These are phyloP conservation scores for Atrichornis clamosus DNA, from an alignment of 2,113 vertebrate genomes.

Conservation along the genomic window DNA sequence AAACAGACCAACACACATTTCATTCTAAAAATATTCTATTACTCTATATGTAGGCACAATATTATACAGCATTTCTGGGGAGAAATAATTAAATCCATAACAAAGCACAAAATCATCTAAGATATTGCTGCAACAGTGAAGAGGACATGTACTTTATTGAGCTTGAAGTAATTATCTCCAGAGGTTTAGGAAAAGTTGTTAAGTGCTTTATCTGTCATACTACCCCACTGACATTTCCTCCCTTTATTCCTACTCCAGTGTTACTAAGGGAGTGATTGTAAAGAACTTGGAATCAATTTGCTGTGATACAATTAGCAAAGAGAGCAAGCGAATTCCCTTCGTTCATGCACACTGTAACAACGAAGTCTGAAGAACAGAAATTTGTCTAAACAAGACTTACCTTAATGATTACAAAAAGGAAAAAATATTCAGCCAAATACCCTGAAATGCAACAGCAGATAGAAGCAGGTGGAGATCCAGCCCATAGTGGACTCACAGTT, in stretches of 20 bases:
- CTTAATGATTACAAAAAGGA: neutral
- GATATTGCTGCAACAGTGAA: neutral
- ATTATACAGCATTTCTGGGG: neutral
- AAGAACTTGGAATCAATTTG: neutral
- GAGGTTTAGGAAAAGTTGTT: neutral
- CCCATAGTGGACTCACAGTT: neutral
- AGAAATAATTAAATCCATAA: neutral
- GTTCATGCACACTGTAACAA: neutral
- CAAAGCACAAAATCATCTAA: neutral
- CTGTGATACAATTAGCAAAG: neutral
- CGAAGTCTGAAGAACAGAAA: neutral
- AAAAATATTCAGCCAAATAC: neutral
- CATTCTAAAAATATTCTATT: neutral
- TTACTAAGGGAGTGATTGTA: neutral
- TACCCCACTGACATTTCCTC: neutral
- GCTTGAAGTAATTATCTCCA: neutral
- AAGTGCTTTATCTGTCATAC: neutral
- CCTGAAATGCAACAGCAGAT: neutral
- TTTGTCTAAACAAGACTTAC: rapidly evolving
- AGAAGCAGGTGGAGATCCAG: neutral
- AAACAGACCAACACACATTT: neutral
- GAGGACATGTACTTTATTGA: neutral
- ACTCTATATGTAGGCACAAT: neutral
- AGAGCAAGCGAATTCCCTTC: neutral
- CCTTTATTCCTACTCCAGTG: neutral